A percentile compares a stretch with the other conserved stretches of the same genome.
These are phyloP conservation scores for Dryobates pubescens DNA, from an alignment of 2,797 vertebrate species.

Conservation along the genomic window DNA sequence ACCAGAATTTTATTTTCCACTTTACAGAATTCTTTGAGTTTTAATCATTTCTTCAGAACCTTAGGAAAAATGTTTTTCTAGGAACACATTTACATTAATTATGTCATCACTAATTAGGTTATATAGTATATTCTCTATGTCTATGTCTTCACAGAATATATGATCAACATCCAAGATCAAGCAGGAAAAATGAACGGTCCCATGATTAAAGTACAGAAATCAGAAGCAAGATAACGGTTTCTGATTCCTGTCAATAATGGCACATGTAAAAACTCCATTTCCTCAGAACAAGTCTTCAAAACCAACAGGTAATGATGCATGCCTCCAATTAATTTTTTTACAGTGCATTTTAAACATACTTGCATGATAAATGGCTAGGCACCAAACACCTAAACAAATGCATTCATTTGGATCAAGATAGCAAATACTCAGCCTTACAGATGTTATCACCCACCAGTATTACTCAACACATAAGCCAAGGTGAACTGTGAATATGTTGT, in stretches of 20 bases:
- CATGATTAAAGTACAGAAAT: not conserved
- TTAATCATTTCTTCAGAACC: not conserved
- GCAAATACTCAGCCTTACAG: not conserved
- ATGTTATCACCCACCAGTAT: not conserved
- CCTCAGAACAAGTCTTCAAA: not conserved
- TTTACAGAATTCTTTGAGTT: not conserved
- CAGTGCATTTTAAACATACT: not conserved
- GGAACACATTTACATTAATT: not conserved
- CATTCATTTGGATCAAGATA: not conserved
- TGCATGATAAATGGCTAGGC: not conserved
- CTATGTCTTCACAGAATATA: not conserved
- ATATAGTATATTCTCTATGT: not conserved
- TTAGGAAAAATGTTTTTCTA: not conserved
- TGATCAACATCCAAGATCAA: not conserved
- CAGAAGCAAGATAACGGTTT: not conserved
- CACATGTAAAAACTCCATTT: not conserved
- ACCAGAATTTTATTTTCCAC: not conserved
- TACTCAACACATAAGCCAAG: not conserved
- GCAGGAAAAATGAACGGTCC: not conserved
- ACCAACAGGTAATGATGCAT: not conserved
- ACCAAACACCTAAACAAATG: not conserved
- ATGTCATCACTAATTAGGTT: not conserved
- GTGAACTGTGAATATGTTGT: not conserved
- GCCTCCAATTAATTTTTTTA: not conserved
- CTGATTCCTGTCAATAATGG: not conserved